Conservation (phyloP, 2,888 invertebrate species). For the Eudemis profundana region DNA sequence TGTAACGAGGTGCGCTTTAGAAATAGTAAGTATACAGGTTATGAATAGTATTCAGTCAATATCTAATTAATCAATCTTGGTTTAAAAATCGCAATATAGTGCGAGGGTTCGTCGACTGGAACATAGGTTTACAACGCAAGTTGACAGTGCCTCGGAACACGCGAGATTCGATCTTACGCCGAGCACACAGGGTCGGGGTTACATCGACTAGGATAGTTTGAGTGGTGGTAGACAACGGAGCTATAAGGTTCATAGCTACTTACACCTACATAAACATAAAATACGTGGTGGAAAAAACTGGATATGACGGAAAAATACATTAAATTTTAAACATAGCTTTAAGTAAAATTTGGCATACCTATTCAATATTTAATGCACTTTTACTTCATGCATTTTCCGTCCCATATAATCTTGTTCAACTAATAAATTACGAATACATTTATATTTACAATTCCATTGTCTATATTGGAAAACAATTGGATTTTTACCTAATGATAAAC, state of each 20-base stretch:
- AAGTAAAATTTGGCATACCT: too few species aligned
- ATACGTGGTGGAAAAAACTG: too few species aligned
- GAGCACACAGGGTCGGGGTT: constrained; percentile 6
- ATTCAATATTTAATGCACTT: too few species aligned
- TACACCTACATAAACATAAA: not conserved
- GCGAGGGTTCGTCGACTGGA: not conserved
- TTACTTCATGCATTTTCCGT: too few species aligned
- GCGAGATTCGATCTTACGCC: not conserved
- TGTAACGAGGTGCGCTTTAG: too few species aligned
- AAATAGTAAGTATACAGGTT: too few species aligned
- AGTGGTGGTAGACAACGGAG: constrained; percentile 20
- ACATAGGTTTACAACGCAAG: constrained; percentile 12
- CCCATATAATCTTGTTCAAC: not conserved
- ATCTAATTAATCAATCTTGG: not conserved
- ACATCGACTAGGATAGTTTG: constrained; percentile 22
- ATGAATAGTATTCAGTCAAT: too few species aligned
- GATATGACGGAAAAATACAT: too few species aligned
- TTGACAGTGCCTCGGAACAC: constrained; percentile 11
- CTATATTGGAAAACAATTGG: not conserved
- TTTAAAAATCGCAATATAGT: not conserved
- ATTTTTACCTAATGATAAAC: not conserved
- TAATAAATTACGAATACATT: not conserved
- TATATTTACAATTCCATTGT: constrained; percentile 18
- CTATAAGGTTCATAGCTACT: constrained; percentile 1
- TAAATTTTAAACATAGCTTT: too few species aligned